Conservation (phyloP, 1,140 invertebrate genomes). For the Rhagoletis pomonella region DNA sequence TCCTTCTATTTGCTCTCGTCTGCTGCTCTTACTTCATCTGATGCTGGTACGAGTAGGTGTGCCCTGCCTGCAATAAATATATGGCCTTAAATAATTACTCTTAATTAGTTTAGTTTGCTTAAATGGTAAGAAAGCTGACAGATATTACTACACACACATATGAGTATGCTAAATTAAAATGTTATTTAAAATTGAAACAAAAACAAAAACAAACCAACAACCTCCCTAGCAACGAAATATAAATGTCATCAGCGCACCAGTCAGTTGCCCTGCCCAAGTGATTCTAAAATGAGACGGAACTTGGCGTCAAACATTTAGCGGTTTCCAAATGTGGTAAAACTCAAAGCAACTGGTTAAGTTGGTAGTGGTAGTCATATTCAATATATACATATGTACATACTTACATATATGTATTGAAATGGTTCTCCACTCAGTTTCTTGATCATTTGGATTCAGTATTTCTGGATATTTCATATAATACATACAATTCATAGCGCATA, state of each 20-base stretch:
- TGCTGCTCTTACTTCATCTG: neutral
- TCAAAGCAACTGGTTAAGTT: too few relatives aligned
- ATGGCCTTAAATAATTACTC: conserved; percentile 6
- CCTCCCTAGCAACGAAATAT: too few relatives aligned
- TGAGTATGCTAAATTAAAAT: neutral
- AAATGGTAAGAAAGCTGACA: neutral
- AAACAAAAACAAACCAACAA: too few relatives aligned
- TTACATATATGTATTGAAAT: too few relatives aligned
- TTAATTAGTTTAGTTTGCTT: conserved; percentile 18
- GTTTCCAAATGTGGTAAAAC: neutral
- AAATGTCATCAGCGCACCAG: neutral
- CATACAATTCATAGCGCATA: too few relatives aligned
- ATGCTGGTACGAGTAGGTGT: conserved; percentile 1
- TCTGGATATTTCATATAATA: too few relatives aligned
- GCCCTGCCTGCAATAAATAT: neutral
- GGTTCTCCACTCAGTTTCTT: too few relatives aligned
- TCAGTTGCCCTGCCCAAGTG: neutral
- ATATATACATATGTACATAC: too few relatives aligned
- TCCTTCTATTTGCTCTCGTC: too few relatives aligned
- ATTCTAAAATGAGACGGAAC: neutral
- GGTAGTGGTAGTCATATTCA: too few relatives aligned
- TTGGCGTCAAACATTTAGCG: neutral
- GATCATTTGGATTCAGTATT: too few relatives aligned
- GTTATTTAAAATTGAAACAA: neutral
- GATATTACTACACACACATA: neutral